Conservation (phyloP, 2,888 invertebrate species). For the Xestia xanthographa region DNA sequence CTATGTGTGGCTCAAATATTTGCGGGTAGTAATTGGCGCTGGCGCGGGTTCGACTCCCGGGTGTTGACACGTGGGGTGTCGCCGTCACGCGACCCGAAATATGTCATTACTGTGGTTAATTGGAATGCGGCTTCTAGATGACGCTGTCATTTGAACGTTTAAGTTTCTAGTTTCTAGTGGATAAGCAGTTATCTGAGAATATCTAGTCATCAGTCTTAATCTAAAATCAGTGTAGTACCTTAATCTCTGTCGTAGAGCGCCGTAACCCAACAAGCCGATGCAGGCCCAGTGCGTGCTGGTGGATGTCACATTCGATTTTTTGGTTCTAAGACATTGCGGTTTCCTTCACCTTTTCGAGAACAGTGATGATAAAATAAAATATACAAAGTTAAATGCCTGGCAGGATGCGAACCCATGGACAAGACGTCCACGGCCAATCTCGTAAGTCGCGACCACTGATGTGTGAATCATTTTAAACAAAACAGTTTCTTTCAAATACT, state of each 20-base stretch:
- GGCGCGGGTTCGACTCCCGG: conserved; percentile 68
- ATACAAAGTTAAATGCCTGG: background rate
- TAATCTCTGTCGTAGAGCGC: background rate
- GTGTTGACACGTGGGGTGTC: conserved; percentile 66
- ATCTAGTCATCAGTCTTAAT: background rate
- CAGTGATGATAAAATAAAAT: background rate
- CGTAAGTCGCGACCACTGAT: background rate
- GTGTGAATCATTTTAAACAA: background rate
- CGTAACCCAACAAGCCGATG: background rate
- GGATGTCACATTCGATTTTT: background rate
- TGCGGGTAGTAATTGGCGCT: conserved; percentile 71
- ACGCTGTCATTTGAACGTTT: background rate
- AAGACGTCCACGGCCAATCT: background rate
- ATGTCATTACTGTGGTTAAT: conserved; percentile 51
- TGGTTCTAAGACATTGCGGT: no score
- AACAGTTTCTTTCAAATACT: background rate
- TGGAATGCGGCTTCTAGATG: conserved; percentile 35
- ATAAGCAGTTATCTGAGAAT: background rate
- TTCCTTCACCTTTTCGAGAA: background rate
- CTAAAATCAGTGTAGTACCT: background rate
- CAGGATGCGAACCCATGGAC: background rate
- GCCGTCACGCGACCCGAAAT: conserved; percentile 28
- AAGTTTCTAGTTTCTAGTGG: no score
- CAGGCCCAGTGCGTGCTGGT: background rate
- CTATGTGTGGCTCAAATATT: conserved; percentile 70